phyloP scores from a whole-genome alignment of 2,888 invertebrate species.

The Meiosimyza decipiens region DNA sequence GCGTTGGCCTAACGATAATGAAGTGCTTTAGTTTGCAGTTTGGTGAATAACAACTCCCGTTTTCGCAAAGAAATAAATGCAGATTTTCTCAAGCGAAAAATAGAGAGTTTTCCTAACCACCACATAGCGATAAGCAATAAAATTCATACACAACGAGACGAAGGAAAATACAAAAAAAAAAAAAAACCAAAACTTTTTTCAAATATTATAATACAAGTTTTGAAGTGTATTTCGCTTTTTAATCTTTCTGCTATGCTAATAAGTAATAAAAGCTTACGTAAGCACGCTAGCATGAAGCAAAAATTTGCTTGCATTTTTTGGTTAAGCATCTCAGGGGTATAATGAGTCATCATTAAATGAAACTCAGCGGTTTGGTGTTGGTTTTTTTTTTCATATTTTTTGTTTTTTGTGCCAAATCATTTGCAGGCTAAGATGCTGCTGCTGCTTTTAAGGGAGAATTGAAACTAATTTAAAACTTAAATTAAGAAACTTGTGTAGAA shows the following conservation, averaged over 20 bases:
- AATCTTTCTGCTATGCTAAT: slow-evolving; percentile 12
- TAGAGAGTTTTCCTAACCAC: background rate
- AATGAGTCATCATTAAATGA: slow-evolving; percentile 32
- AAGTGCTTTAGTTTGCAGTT: slow-evolving; percentile 16
- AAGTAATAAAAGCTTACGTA: slow-evolving; percentile 12
- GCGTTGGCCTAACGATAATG: slow-evolving; percentile 11
- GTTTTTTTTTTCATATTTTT: background rate
- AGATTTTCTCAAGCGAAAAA: background rate
- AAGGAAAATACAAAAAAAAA: background rate
- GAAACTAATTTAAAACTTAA: slow-evolving; percentile 42
- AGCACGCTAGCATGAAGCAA: background rate
- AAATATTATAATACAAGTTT: slow-evolving; percentile 23
- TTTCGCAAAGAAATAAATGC: background rate
- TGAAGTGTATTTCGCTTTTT: background rate
- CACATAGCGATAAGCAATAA: slow-evolving; percentile 12
- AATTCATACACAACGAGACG: background rate
- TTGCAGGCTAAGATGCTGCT: slow-evolving; percentile 14
- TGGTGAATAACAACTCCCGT: background rate
- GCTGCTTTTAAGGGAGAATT: slow-evolving; percentile 29
- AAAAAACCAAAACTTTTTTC: slow-evolving; percentile 19
- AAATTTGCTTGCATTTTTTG: background rate
- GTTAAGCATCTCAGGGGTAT: slow-evolving; percentile 8
- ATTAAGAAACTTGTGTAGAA: slow-evolving; percentile 38
- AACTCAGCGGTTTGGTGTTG: slow-evolving; percentile 7
- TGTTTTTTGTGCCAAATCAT: background rate